A percentile compares a stretch with the other conserved stretches of the same genome.
Conservation (phyloP, 2,797 vertebrate genomes). For the Mionectes olivaceus region DNA sequence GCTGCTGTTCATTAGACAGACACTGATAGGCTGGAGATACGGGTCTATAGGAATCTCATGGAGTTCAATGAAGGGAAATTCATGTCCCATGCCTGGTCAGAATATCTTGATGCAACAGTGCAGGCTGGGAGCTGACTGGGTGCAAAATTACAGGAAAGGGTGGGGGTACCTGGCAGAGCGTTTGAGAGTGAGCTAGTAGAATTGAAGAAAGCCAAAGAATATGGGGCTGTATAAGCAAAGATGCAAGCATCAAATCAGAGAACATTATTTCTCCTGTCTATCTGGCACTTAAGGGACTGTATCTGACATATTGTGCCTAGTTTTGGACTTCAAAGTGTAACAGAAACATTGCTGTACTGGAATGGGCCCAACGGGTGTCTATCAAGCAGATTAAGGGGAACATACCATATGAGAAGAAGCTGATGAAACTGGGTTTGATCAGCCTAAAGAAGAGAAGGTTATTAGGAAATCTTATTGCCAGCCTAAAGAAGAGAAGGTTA, state of each 20-base stretch:
- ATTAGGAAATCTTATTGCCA: not conserved
- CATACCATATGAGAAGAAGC: not conserved
- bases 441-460: not conserved
- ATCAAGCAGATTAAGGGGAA: not conserved
- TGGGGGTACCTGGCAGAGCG: not conserved
- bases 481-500: not conserved
- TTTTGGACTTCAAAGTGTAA: not conserved
- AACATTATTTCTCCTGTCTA: not conserved
- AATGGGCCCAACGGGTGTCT: not conserved
- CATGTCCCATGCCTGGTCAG: not conserved
- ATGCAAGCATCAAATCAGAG: not conserved
- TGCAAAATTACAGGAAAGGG: not conserved
- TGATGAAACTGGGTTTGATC: not conserved
- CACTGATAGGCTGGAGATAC: not conserved
- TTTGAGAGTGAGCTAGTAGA: not conserved
- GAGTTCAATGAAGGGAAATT: not conserved
- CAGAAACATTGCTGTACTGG: not conserved
- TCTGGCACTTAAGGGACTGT: not conserved
- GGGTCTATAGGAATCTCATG: not conserved
- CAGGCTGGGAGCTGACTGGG: not conserved
- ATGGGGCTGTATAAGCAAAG: not conserved
- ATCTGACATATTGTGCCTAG: not conserved
- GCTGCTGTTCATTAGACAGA: not conserved
- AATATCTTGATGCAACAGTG: not conserved
- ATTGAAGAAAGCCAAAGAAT: not conserved